phyloP scores from a whole-genome alignment of 2,113 vertebrate genomes.

The Sander lucioperca region DNA sequence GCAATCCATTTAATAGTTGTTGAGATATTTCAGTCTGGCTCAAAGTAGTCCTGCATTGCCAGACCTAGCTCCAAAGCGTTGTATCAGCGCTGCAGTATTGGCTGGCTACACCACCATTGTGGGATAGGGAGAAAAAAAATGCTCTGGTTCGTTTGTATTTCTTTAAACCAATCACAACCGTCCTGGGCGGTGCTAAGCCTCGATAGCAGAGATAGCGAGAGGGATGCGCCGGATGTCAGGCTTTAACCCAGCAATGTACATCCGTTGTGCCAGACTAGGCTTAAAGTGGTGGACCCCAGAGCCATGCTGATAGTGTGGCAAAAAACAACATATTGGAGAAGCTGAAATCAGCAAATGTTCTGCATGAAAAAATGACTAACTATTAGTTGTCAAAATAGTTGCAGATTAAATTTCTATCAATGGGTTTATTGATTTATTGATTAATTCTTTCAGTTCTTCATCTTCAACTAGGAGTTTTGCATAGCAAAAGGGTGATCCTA shows the following conservation, averaged over 20 bases:
- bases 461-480: not conserved
- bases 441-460: not conserved
- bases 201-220: no score
- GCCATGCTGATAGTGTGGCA: not conserved
- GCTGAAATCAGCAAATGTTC: not conserved
- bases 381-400: not conserved
- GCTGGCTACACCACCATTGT: no score
- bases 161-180: no score
- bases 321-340: not conserved
- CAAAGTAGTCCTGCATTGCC: not conserved
- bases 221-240: no score
- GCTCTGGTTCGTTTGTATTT: no score
- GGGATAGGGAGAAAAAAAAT: no score
- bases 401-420: not conserved
- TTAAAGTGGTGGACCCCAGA: no score
- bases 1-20: not conserved
- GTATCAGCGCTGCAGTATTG: no score
- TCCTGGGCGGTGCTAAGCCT: no score
- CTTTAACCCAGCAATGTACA: no score
- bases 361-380: not conserved
- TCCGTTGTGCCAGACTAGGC: no score
- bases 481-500: not conserved
- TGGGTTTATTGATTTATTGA: not conserved
- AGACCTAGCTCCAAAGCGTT: no score
- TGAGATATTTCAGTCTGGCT: not conserved